phyloP scores from a whole-genome alignment of 2,797 vertebrate species.

The Myotis pilosus region DNA sequence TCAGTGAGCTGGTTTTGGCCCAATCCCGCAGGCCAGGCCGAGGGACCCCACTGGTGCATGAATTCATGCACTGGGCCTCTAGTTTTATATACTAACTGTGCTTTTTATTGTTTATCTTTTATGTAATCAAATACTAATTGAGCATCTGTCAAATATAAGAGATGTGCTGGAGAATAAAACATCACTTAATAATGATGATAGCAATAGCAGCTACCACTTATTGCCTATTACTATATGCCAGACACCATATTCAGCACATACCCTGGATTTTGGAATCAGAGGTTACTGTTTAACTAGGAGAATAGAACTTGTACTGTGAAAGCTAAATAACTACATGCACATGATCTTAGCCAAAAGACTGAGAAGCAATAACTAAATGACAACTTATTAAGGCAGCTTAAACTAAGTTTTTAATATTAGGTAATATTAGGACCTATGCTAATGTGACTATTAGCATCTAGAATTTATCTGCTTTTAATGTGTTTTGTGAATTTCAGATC shows the following conservation, averaged over 20 bases:
- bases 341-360: background rate
- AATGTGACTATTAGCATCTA: background rate
- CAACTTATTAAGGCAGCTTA: background rate
- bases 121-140: background rate
- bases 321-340: background rate
- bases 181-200: background rate
- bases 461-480: background rate
- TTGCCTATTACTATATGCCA: background rate
- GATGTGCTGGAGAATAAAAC: background rate
- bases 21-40: too few relatives aligned
- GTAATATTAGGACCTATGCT: background rate
- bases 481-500: background rate
- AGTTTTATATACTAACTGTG: background rate
- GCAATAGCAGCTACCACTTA: background rate
- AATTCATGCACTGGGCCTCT: too few relatives aligned
- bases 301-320: background rate
- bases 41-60: too few relatives aligned
- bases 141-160: background rate
- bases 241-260: background rate
- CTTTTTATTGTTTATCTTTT: conserved; percentile 1
- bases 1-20: too few relatives aligned
- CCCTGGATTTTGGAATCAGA: background rate
- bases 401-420: background rate
- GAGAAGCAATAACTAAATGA: background rate
- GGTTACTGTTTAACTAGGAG: background rate